Evolutionary conservation across 2,113 vertebrate species (phyloP), one percentile per base, ranked within the genome.

Genomic region (Motacilla tschutschensis): DNA sequence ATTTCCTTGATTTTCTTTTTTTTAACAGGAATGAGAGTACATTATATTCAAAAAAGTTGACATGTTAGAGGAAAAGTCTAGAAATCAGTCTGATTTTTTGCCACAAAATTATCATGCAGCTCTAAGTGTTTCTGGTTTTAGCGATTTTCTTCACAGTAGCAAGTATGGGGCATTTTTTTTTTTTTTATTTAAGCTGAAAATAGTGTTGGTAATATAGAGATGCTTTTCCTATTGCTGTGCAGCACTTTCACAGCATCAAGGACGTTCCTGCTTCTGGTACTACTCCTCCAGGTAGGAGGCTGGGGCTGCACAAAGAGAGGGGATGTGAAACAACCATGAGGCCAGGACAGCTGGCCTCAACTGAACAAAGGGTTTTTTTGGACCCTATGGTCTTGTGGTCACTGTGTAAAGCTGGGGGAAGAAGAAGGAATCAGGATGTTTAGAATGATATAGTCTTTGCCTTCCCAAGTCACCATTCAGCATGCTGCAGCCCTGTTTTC

Each of bases 171-270:
- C 14, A 82, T 33, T 33, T 33, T 33, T 33, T 33, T 10, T 29
- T 12, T 92, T 78, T 31, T 6, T 7, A 54, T 78, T 44, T 48
- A 14, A 54, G 28, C n/a, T 38, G n/a, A 20, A 38, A 73, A 64
- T 17, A 41, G 4, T 15, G 2, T 38, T 46, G 53, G 8, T 57
- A 57, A 65, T 5, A 22, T 3, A 31, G 15, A 17, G 14, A 28
- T 48, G 2, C 8, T 69, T 69, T 59, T 2, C 1, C 47, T 57
- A 38, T 8, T 41, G 36, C 20, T 87, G 46, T 48, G 28, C 17
- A 79, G 35, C 1, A 0, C 31, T 70, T 20, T 36, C 22, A 29
- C 15, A 44, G 8, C 2, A 2, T 12, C 35, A 31, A 35, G n/a
- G 40, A 20, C 8, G 54, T 76, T 69, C 20, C 47, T 62, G 7